Percentiles rank a stretch among this genome's conserved stretches.
These are phyloP conservation scores for Belgica antarctica DNA, from an alignment of 2,888 invertebrate species.

Conservation along the genomic window DNA sequence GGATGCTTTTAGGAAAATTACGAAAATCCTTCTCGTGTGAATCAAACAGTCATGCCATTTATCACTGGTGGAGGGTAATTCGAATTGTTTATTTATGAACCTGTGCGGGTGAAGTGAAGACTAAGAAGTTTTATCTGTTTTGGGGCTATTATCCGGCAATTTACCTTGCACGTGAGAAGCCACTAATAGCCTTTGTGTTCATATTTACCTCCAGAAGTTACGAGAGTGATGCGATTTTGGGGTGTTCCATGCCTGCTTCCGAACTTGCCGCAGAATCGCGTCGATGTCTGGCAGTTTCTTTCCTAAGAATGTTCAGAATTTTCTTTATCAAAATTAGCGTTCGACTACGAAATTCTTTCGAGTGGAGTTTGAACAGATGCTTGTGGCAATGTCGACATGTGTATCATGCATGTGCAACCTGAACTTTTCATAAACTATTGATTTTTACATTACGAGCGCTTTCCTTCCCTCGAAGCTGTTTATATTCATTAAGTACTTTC, in stretches of 20 bases:
- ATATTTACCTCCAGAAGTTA: slow-evolving; percentile 37
- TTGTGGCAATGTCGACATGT: neutral
- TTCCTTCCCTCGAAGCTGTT: neutral
- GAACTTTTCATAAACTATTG: slow-evolving; percentile 7
- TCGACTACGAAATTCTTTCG: neutral
- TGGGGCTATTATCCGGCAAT: slow-evolving; percentile 25
- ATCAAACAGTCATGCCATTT: slow-evolving; percentile 38
- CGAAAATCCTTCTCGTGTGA: slow-evolving; percentile 21
- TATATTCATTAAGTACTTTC: neutral
- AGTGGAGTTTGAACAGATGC: neutral
- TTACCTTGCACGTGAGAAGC: slow-evolving; percentile 27
- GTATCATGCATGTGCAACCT: neutral
- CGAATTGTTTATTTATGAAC: slow-evolving; percentile 41
- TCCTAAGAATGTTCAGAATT: slow-evolving; percentile 41
- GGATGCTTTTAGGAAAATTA: slow-evolving; percentile 40
- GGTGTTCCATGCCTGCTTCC: slow-evolving; percentile 47
- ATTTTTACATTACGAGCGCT: slow-evolving; percentile 4
- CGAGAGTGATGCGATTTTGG: slow-evolving; percentile 44
- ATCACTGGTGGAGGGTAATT: slow-evolving; percentile 30
- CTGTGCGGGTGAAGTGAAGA: neutral
- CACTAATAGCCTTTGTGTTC: neutral
- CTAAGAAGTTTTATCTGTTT: neutral
- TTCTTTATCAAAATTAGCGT: neutral
- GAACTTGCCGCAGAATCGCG: slow-evolving; percentile 46
- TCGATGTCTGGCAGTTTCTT: slow-evolving; percentile 46